Evolutionary conservation across 2,888 invertebrate genomes (phyloP), one percentile per base, ranked within the genome.

Genomic region (Podotricha telesiphe): DNA sequence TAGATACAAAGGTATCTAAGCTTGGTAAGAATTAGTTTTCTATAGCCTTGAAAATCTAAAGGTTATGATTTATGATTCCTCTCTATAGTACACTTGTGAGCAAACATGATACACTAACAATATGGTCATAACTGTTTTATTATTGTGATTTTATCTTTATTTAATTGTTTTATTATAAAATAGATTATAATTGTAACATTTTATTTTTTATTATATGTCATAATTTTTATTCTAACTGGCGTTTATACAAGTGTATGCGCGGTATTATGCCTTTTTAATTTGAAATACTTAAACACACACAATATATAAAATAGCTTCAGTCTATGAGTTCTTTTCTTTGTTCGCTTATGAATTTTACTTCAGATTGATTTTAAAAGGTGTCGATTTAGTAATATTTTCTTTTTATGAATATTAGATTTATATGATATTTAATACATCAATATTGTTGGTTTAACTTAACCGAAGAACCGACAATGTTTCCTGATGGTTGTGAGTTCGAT

Each of bases 81-180:
- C 34, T 28, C 65, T 53, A 53, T 59, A 70, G 67, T 68, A 61
- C 67, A 68, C 22, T 65, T 58, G 45, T 51, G 48, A 63, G 65
- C 58, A 20, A 56, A 28, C 68, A 66, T 70, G 73, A 67, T 70
- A 66, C 63, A 55, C 68, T 50, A 13, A 63, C n/a, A 45, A 66
- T 75, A 75, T 75, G 74, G 72, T 65, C 71, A 74, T 74, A 71
- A 74, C 65, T 65, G 73, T 71, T 68, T 70, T 69, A 72, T 75
- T 67, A 69, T 71, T 69, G 69, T 71, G 61, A 75, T 71, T 72
- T 67, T 69, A 73, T 70, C 53, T 66, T 56, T 67, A 58, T 69
- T 73, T 73, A 71, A 73, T 73, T 62, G 68, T 70, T 65, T 55
- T 59, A 70, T 70, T 72, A 64, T 55, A 73, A 68, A 70, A 65